Percentiles rank a stretch among this genome's conserved stretches.
phyloP scores from a whole-genome alignment of 37 sponge, comb jelly and placozoan species.

The Halichondria panicea region DNA sequence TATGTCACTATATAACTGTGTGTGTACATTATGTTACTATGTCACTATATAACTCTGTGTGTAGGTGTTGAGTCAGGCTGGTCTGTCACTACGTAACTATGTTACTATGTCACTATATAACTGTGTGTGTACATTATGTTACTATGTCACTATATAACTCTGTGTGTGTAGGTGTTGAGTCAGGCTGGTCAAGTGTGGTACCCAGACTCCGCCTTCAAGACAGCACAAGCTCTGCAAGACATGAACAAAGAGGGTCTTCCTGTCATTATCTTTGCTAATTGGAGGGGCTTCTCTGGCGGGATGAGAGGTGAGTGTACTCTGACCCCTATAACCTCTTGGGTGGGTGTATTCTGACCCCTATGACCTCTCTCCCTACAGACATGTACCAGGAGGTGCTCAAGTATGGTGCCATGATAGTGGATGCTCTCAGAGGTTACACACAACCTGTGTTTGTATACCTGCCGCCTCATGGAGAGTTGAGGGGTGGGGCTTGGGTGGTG shows the following conservation, averaged over 20 bases:
- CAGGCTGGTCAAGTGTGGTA: conserved; percentile 99
- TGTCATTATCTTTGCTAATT: conserved; percentile 97
- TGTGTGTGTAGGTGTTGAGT: conserved; percentile 59
- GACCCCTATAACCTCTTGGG: neutral
- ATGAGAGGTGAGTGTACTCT: conserved; percentile 88
- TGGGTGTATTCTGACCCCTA: neutral
- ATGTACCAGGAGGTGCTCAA: conserved; percentile 98
- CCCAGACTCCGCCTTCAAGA: conserved; percentile 99
- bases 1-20: no score
- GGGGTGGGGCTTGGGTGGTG: conserved; percentile 99
- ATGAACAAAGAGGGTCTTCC: conserved; percentile 91
- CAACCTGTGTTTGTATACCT: conserved; percentile 93
- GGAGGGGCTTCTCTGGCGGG: conserved; percentile 99
- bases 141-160: no score
- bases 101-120: no score
- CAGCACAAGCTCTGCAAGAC: conserved; percentile 95
- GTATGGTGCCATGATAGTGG: conserved; percentile 97
- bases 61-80: no score
- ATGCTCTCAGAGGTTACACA: conserved; percentile 80
- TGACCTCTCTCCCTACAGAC: conserved; percentile 50
- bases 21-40: no score
- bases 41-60: no score
- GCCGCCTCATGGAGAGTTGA: conserved; percentile 95
- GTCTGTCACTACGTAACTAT: no score
- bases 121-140: no score